Evolutionary conservation across 53 echinoderm and acorn worm genomes (phyloP).

Genomic region (Echinometra lucunter): DNA sequence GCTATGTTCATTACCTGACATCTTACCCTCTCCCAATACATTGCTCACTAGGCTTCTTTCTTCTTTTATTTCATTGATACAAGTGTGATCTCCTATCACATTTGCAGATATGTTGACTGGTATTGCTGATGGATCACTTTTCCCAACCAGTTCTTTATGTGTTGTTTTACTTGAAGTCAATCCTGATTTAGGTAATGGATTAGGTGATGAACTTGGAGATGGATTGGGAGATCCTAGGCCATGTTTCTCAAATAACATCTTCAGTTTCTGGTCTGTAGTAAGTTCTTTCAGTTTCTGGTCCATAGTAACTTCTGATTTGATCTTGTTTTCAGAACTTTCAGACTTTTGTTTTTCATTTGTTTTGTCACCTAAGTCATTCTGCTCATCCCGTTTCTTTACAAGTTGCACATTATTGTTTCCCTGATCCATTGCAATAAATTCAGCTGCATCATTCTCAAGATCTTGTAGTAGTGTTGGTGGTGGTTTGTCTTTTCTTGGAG

Average conservation of each 20-base stretch:
- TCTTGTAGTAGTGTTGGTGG: constrained; percentile 87
- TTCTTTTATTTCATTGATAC: neutral
- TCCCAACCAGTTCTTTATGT: neutral
- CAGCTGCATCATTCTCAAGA: constrained; percentile 90
- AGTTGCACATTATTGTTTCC: neutral
- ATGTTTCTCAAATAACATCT: constrained; percentile 54
- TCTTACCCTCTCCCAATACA: neutral
- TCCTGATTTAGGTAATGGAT: constrained; percentile 48
- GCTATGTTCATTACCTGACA: neutral
- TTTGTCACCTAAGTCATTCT: neutral
- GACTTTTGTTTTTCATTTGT: neutral
- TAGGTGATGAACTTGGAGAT: constrained; percentile 39
- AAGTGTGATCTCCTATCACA: neutral
- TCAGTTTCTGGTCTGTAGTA: constrained; percentile 50
- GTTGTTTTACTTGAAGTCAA: neutral
- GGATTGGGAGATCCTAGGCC: constrained; percentile 62
- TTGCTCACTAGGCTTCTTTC: neutral
- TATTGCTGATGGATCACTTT: neutral
- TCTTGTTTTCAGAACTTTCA: neutral
- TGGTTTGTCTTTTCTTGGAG: constrained; percentile 76
- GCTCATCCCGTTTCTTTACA: neutral
- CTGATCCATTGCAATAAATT: constrained; percentile 11
- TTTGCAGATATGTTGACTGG: neutral
- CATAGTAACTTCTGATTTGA: constrained; percentile 16
- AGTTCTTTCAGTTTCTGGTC: constrained; percentile 62